These are phyloP conservation scores for Hypotaenidia philippensis DNA, from an alignment of 2,797 vertebrate genomes.

Conservation along the genomic window DNA sequence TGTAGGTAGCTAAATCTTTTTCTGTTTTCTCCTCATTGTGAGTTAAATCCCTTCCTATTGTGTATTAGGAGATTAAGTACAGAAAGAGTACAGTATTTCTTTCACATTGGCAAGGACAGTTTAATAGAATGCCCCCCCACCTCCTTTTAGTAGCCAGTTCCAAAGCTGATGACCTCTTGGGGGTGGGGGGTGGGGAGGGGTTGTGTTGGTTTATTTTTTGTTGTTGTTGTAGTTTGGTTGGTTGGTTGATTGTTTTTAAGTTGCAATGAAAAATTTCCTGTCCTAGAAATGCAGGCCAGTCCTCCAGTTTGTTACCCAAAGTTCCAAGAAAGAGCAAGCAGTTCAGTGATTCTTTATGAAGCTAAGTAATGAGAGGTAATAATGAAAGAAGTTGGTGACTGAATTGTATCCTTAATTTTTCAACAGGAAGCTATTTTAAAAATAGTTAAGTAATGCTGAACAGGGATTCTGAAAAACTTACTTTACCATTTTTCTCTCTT, in stretches of 20 bases:
- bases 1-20: background rate
- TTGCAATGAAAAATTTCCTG: background rate
- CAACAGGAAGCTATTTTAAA: background rate
- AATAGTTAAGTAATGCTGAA: background rate
- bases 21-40: background rate
- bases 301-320: background rate
- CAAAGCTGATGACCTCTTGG: background rate
- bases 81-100: background rate
- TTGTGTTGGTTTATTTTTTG: too few relatives aligned
- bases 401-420: background rate
- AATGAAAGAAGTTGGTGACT: background rate
- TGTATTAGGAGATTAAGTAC: background rate
- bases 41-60: background rate
- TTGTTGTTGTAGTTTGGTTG: too few relatives aligned
- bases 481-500: background rate
- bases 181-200: too few relatives aligned
- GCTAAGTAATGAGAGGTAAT: background rate
- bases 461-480: background rate
- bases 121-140: background rate
- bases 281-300: background rate
- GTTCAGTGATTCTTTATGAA: background rate
- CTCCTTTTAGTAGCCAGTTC: background rate
- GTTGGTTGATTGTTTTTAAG: background rate
- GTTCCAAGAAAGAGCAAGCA: background rate
- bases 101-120: background rate